A percentile compares a stretch with the other conserved stretches of the same genome.
Conservation (phyloP, 2,797 vertebrate genomes). For the Coendou prehensilis region DNA sequence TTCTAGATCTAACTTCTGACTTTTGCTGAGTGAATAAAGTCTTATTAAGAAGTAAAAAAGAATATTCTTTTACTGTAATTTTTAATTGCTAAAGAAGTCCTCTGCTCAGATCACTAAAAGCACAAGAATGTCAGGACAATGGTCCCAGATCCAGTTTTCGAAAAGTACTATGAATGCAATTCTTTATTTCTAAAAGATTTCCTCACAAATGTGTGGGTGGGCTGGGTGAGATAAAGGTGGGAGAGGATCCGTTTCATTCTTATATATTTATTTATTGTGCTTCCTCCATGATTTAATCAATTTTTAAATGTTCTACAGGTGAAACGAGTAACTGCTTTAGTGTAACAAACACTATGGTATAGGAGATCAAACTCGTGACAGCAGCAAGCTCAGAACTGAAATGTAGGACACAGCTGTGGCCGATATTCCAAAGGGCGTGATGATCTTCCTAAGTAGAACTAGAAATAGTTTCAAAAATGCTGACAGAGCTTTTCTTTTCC, state of each 20-base stretch:
- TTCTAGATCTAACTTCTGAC: background rate
- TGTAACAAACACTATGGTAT: background rate
- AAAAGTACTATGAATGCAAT: background rate
- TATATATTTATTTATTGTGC: background rate
- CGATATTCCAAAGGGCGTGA: background rate
- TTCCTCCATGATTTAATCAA: background rate
- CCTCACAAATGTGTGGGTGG: background rate
- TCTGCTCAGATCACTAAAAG: conserved; percentile 21
- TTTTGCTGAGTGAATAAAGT: background rate
- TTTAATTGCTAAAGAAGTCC: conserved; percentile 35
- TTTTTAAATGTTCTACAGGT: background rate
- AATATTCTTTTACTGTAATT: background rate
- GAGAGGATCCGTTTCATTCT: background rate
- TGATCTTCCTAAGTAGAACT: conserved; percentile 2
- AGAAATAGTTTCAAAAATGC: conserved; percentile 35
- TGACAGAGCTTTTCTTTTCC: conserved; percentile 4
- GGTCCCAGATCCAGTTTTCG: background rate
- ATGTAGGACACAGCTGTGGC: conserved; percentile 30
- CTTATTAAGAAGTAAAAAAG: background rate
- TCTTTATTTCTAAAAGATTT: conserved; percentile 40
- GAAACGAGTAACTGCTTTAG: background rate
- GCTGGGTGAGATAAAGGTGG: background rate
- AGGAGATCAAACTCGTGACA: background rate
- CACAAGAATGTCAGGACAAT: conserved; percentile 26
- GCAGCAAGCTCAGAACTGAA: background rate